These are phyloP conservation scores for Takifugu flavidus DNA, from an alignment of 2,113 vertebrate genomes.

Conservation along the genomic window DNA sequence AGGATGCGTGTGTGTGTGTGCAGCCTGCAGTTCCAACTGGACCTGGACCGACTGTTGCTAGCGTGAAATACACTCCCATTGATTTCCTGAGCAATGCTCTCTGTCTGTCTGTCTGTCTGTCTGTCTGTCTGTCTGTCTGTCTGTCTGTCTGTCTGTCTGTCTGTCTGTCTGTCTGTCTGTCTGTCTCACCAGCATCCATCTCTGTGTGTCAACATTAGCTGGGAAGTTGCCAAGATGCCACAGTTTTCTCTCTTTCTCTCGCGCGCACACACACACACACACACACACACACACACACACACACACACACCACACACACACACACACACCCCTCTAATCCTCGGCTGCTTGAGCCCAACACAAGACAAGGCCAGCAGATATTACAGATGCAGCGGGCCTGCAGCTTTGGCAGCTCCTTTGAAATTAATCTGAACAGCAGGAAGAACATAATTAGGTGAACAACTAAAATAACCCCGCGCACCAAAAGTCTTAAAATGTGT, in stretches of 20 bases:
- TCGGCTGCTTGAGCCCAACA: constrained; percentile 20
- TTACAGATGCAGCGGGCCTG: constrained; percentile 56
- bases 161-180: not conserved
- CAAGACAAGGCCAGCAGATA: constrained; percentile 31
- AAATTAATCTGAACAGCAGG: constrained; percentile 18
- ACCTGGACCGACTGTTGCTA: too few species aligned
- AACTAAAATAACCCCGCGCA: not conserved
- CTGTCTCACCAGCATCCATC: not conserved
- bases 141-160: not conserved
- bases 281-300: constrained; percentile 17
- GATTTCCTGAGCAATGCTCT: not conserved
- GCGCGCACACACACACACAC: not conserved
- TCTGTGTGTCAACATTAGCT: not conserved
- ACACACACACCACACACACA: not conserved
- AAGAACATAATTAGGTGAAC: not conserved
- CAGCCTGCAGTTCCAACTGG: too few species aligned
- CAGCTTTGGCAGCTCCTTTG: constrained; percentile 25
- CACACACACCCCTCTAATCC: constrained; percentile 2
- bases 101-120: not conserved
- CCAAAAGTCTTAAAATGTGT: too few species aligned
- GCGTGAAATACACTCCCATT: too few species aligned
- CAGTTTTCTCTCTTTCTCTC: constrained; percentile 7
- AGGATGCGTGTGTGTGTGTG: too few species aligned
- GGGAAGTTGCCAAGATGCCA: constrained; percentile 43
- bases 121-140: not conserved